These are phyloP conservation scores for Strigops habroptila DNA, from an alignment of 2,113 vertebrate species.

Conservation along the genomic window DNA sequence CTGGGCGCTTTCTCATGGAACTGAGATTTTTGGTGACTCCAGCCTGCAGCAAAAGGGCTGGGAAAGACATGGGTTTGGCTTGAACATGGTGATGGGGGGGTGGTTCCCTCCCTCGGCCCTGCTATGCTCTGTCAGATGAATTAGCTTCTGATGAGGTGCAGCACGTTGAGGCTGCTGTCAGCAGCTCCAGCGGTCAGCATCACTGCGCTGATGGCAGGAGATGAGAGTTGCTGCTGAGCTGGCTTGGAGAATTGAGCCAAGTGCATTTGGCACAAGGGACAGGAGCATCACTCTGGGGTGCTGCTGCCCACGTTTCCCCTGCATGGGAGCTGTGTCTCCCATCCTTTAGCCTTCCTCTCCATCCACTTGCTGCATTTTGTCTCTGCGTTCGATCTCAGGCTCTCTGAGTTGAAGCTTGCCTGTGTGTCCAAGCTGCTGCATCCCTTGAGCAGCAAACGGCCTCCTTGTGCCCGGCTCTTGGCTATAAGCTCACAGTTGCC, in stretches of 20 bases:
- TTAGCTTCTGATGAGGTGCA: background rate
- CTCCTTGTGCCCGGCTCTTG: background rate
- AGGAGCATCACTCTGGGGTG: background rate
- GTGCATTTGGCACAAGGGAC: background rate
- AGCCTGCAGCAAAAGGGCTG: background rate
- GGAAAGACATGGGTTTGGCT: rapidly evolving
- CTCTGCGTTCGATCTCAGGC: background rate
- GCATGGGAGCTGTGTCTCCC: rapidly evolving
- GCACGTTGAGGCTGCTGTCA: background rate
- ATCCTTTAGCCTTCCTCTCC: background rate
- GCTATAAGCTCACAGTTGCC: rapidly evolving
- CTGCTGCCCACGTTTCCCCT: background rate
- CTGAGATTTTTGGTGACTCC: background rate
- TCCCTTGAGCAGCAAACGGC: background rate
- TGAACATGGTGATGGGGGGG: too few relatives aligned
- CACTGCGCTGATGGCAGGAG: background rate
- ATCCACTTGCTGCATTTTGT: background rate
- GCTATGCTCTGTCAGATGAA: background rate
- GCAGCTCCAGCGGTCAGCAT: background rate
- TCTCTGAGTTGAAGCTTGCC: background rate
- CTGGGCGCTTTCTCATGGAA: rapidly evolving
- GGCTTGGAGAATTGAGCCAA: background rate
- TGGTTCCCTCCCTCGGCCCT: background rate
- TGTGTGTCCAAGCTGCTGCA: rapidly evolving
- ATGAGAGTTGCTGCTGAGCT: background rate